Evolutionary conservation across 1,140 invertebrate genomes (phyloP), one percentile per base, ranked within the genome.

Genomic region (Rhizoglyphus robini): DNA sequence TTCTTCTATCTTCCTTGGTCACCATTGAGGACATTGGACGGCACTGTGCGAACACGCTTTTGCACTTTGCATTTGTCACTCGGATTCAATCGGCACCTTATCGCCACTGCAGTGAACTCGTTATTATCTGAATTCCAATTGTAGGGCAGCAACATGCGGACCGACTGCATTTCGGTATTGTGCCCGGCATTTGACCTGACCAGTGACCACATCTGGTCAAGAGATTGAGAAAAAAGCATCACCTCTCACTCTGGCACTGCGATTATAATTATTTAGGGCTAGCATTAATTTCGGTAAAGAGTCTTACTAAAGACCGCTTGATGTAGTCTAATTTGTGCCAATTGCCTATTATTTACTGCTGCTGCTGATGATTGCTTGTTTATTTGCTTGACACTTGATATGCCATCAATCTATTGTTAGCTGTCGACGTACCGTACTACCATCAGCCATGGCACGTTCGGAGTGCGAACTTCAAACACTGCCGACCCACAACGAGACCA

Each of bases 51-150:
- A 54, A 54, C 51, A 54, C 51, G 51, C 51, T 54, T 54, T 54
- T 54, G 51, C 51, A 54, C 51, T 54, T 54, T 54, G 51, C 51
- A 54, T 54, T 54, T 54, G 51, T 54, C 51, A 54, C 51, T 54
- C 23, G 51, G 8, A 20, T 8, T 18, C 36, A 41, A 41, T 41
- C 18, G 36, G 36, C 18, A 41, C 36, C 8, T 41, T 41, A 41
- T 41, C 36, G 18, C 8, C 36, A 8, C 8, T 11, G 8, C 36
- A 41, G 36, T 41, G 36, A 41, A 41, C 18, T 11, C 36, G 18
- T 11, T 41, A 18, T 18, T 11, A 41, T 41, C 18, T 18, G 36
- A 41, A 41, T 41, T 8, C 8, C 36, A 41, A 11, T 41, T 18
- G 36, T 18, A 8, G 36, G 18, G 36, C 36, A 41, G 36, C 36